These are phyloP conservation scores for Trachythela sp. DNA, from an alignment of 64 coral and sea anemone genomes.

Conservation along the genomic window DNA sequence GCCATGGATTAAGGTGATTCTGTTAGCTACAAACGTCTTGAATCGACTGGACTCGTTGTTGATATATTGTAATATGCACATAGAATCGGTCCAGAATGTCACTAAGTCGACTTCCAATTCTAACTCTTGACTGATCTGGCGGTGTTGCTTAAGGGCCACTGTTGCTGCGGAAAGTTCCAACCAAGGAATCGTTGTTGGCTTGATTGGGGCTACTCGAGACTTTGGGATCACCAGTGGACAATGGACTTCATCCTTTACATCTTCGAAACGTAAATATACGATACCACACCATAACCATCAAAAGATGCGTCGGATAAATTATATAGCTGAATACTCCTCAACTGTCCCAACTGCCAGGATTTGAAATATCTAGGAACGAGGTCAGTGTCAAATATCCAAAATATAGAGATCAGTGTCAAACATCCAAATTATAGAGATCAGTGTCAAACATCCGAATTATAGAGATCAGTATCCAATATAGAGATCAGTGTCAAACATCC, in stretches of 20 bases:
- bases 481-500: no score
- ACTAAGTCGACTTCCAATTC: not conserved
- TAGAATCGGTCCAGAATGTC: not conserved
- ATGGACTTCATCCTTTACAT: not conserved
- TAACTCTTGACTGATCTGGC: constrained; percentile 25
- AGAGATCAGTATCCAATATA: no score
- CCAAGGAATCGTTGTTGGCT: constrained; percentile 11
- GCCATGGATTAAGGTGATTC: constrained; percentile 9
- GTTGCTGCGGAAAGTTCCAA: constrained; percentile 33
- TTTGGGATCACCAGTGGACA: constrained; percentile 3
- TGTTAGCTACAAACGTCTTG: not conserved
- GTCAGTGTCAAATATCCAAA: no score
- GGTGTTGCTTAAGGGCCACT: not conserved
- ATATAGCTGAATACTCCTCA: not conserved
- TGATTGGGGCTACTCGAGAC: not conserved
- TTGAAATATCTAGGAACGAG: not conserved
- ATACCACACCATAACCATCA: not conserved
- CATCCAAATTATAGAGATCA: no score
- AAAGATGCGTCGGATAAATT: constrained; percentile 24
- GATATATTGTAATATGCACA: not conserved
- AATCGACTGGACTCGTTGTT: not conserved
- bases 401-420: no score
- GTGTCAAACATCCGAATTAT: no score
- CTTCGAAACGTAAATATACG: constrained; percentile 13
- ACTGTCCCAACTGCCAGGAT: not conserved